A percentile compares a stretch with the other conserved stretches of the same genome.
These are phyloP conservation scores for Anas capensis DNA, from an alignment of 2,797 vertebrate species.

Conservation along the genomic window DNA sequence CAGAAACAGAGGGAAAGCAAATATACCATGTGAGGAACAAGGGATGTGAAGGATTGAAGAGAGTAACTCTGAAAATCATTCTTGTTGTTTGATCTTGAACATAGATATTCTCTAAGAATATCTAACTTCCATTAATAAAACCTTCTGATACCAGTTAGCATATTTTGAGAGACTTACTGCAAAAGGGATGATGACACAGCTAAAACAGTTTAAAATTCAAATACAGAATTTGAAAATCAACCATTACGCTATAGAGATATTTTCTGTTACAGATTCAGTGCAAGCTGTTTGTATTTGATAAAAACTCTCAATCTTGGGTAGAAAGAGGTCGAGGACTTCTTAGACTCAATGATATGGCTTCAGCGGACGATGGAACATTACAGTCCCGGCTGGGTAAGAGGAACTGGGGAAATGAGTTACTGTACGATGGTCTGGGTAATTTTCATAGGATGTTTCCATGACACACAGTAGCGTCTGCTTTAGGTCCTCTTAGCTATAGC, in stretches of 20 bases:
- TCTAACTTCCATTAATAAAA: background rate
- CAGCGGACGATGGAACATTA: slow-evolving; percentile 92
- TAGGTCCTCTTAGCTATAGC: background rate
- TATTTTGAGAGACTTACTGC: background rate
- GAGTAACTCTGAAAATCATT: background rate
- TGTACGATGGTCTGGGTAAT: background rate
- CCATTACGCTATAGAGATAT: background rate
- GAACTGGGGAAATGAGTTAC: background rate
- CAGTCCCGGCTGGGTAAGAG: slow-evolving; percentile 94
- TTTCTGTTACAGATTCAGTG: slow-evolving; percentile 91
- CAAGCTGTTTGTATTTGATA: slow-evolving; percentile 98
- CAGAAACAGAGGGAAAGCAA: background rate
- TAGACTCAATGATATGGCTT: slow-evolving; percentile 98
- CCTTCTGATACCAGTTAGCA: background rate
- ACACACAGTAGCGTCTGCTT: background rate
- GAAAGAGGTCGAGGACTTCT: slow-evolving; percentile 95
- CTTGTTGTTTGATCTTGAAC: background rate
- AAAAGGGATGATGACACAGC: background rate
- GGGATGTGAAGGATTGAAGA: background rate
- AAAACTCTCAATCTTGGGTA: slow-evolving; percentile 96
- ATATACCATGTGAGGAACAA: background rate
- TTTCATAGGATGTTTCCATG: background rate
- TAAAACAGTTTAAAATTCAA: background rate
- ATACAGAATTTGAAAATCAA: background rate
- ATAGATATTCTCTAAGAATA: background rate